Percentiles rank a stretch among this genome's conserved stretches.
Conservation (phyloP, 1,140 invertebrate species). For the Harpegnathos saltator region DNA sequence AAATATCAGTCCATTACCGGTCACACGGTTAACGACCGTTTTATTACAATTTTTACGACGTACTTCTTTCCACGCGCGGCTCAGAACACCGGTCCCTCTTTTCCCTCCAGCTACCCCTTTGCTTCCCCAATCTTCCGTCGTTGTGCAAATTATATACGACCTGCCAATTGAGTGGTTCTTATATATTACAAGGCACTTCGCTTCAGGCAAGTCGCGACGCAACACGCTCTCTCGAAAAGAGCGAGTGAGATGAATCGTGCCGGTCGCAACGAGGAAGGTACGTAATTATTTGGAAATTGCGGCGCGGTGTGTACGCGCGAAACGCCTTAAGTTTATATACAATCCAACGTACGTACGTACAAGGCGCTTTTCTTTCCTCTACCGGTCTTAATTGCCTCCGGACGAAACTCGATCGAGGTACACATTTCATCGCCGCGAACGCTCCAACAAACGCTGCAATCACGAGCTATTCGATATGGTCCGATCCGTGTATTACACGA, state of each 20-base stretch:
- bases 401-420: conserved; percentile 22
- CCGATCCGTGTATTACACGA: conserved; percentile 36
- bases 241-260: neutral
- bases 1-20: conserved; percentile 52
- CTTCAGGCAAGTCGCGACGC: neutral
- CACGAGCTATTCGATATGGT: conserved; percentile 28
- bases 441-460: neutral
- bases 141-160: conserved; percentile 40
- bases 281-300: too few species aligned
- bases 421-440: conserved; percentile 7
- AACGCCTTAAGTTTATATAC: neutral
- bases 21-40: conserved; percentile 52
- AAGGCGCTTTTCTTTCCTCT: neutral
- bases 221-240: neutral
- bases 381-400: conserved; percentile 7
- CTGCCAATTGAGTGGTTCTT: conserved; percentile 12
- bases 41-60: conserved; percentile 58
- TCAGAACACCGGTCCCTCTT: conserved; percentile 23
- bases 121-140: neutral
- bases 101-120: neutral
- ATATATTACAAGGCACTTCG: neutral
- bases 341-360: too few species aligned
- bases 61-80: conserved; percentile 34
- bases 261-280: too few species aligned
- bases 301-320: neutral